Percentiles rank a stretch among this genome's conserved stretches.
These are phyloP conservation scores for Drosophila sordidula DNA, from an alignment of 2,888 invertebrate species.

Conservation along the genomic window DNA sequence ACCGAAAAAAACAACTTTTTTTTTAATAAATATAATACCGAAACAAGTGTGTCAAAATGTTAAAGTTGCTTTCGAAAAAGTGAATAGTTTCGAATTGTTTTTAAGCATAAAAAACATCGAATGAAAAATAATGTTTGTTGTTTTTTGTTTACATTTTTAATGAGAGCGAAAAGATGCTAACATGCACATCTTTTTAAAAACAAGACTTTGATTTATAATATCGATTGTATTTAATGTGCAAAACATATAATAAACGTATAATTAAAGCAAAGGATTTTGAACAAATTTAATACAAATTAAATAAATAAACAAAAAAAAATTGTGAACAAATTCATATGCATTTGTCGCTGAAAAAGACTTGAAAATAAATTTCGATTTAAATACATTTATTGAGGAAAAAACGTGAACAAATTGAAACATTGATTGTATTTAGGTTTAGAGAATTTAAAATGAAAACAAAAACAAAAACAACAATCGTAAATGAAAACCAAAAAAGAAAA, in stretches of 20 bases:
- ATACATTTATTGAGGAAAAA: slow-evolving; percentile 67
- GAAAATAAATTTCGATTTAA: slow-evolving; percentile 78
- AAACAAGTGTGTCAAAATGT: slow-evolving; percentile 39
- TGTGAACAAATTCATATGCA: slow-evolving; percentile 81
- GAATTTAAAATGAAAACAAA: slow-evolving; percentile 63
- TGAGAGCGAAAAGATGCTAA: slow-evolving; percentile 38
- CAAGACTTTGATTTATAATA: slow-evolving; percentile 69
- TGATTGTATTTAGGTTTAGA: slow-evolving; percentile 80
- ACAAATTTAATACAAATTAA: slow-evolving; percentile 62
- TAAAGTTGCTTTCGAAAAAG: slow-evolving; percentile 46
- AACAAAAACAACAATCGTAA: slow-evolving; percentile 40
- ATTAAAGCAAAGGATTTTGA: slow-evolving; percentile 77
- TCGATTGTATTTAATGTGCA: slow-evolving; percentile 67
- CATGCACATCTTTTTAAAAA: slow-evolving; percentile 39
- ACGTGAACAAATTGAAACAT: slow-evolving; percentile 65
- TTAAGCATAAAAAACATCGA: slow-evolving; percentile 53
- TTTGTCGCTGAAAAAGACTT: slow-evolving; percentile 81
- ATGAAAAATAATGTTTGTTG: slow-evolving; percentile 49
- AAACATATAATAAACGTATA: slow-evolving; percentile 68
- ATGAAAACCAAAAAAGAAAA: slow-evolving; percentile 30
- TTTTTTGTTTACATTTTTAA: slow-evolving; percentile 64
- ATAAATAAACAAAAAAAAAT: slow-evolving; percentile 46
- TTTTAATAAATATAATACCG: slow-evolving; percentile 22
- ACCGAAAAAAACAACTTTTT: slow-evolving; percentile 9
- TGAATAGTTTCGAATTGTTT: slow-evolving; percentile 53